Base-by-base conservation (phyloP, 2,797 vertebrate genomes). In the Lophius americanus region DNA sequence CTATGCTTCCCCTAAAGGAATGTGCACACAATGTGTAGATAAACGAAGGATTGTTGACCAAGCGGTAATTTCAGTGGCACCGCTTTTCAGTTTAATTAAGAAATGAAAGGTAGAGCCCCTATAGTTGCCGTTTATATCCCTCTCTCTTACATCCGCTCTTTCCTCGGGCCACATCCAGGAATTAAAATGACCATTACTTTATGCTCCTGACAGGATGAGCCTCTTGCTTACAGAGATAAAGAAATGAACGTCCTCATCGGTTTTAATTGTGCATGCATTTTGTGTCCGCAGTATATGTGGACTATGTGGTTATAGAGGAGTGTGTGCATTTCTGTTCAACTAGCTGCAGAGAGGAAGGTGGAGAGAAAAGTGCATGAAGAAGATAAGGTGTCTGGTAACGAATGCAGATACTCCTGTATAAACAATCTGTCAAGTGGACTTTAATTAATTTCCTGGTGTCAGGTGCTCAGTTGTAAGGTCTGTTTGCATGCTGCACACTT, bases 61-160 rank as follows among this genome's bases (percentile, higher is more conserved):
- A 47, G 37, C 66, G 48, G 36, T 58, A 46, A 33, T 67, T 43
- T 10, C 56, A 50, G 55, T 60, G 67, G 54, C 46, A n/a, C 61
- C 39, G 51, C 10, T 51, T 65, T 60, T 73, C 68, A 62, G 51
- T 55, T 51, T 73, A 76, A 80, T 80, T 66, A 69, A 65, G 50
- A 66, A 66, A 62, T 49, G 32, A 63, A 66, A 44, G 60, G 43
- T 3, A 47, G 23, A 48, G n/a, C 10, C 4, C 41, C 64, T 23
- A 64, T 48, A 51, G 62, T 4, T 1, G 9, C 49, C 44, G 47
- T 55, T 63, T 32, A 32, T n/a, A 7, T 14, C 7, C 9, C 41
- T 49, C 41, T 46, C 39, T 35, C 53, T 42, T 51, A 55, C 60
- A 68, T 64, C 48, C 55, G 60, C 60, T 41, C 42, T 73, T 72